Percentiles rank a stretch among this genome's conserved stretches.
Evolutionary conservation across 2,888 invertebrate genomes (phyloP).

Genomic region (Scaeva pyrastri): DNA sequence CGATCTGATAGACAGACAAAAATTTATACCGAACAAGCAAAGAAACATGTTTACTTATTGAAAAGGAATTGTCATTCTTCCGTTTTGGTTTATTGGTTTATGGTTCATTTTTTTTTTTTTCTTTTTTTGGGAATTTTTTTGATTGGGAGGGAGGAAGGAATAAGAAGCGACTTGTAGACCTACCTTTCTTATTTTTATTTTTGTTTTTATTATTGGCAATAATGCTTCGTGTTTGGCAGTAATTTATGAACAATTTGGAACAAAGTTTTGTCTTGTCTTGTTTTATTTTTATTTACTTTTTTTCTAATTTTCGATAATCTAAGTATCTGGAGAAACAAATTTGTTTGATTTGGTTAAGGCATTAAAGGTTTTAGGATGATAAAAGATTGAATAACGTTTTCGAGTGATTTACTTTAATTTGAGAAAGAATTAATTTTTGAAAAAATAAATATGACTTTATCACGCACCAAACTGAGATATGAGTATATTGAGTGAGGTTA

Average conservation of each 20-base stretch:
- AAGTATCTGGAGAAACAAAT: constrained; percentile 8
- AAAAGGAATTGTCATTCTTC: constrained; percentile 75
- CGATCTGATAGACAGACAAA: constrained; percentile 65
- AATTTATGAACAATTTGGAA: constrained; percentile 63
- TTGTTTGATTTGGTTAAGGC: constrained; percentile 12
- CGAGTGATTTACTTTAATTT: constrained; percentile 32
- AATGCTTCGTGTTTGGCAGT: constrained; percentile 57
- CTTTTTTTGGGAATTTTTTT: constrained; percentile 4
- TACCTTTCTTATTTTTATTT: constrained; percentile 20
- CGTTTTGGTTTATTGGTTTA: constrained; percentile 75
- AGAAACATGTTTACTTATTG: constrained; percentile 73
- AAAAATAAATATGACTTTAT: background rate
- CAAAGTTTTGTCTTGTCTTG: constrained; percentile 10
- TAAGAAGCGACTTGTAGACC: background rate
- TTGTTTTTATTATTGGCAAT: constrained; percentile 31
- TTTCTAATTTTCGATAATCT: background rate
- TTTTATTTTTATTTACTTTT: background rate
- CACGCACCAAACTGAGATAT: background rate
- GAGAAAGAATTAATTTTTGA: background rate
- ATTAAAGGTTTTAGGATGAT: background rate
- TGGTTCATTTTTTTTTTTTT: constrained; percentile 38
- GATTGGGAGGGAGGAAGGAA: background rate
- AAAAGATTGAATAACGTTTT: constrained; percentile 16
- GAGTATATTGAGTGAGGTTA: background rate
- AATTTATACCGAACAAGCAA: constrained; percentile 33